Percentiles rank a stretch among this genome's conserved stretches.
Evolutionary conservation across 2,113 vertebrate species (phyloP).

Genomic region (Bambusicola thoracicus): DNA sequence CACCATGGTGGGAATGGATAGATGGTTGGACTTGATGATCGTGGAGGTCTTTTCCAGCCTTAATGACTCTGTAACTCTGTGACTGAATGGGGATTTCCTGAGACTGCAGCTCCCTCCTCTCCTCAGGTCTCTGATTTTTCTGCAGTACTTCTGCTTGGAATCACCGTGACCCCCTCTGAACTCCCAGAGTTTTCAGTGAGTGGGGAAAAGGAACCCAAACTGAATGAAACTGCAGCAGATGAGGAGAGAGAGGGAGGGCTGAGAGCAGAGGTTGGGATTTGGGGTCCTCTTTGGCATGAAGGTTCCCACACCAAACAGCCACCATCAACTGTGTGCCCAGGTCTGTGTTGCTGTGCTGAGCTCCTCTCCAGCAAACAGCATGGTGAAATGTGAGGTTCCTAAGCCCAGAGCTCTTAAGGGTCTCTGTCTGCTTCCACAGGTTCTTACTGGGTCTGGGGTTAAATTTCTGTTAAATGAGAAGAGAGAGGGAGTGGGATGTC

Average conservation of each 20-base stretch:
- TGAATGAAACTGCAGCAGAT: neutral
- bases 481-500: neutral
- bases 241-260: conserved; percentile 6
- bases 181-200: neutral
- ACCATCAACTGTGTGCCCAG: neutral
- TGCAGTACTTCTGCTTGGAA: neutral
- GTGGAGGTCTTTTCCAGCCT: too few relatives aligned
- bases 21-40: too few relatives aligned
- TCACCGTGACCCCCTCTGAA: neutral
- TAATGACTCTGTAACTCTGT: too few relatives aligned
- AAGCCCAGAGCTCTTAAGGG: accelerated
- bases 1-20: accelerated
- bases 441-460: neutral
- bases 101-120: neutral
- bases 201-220: neutral
- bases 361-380: neutral
- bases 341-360: neutral
- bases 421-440: accelerated
- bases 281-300: neutral
- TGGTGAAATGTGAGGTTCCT: neutral
- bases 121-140: neutral
- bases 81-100: accelerated
- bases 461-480: neutral
- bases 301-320: neutral
- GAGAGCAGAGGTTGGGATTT: neutral